These are phyloP conservation scores for Sebastes hubbsi DNA, from an alignment of 2,797 vertebrate genomes.

Conservation along the genomic window DNA sequence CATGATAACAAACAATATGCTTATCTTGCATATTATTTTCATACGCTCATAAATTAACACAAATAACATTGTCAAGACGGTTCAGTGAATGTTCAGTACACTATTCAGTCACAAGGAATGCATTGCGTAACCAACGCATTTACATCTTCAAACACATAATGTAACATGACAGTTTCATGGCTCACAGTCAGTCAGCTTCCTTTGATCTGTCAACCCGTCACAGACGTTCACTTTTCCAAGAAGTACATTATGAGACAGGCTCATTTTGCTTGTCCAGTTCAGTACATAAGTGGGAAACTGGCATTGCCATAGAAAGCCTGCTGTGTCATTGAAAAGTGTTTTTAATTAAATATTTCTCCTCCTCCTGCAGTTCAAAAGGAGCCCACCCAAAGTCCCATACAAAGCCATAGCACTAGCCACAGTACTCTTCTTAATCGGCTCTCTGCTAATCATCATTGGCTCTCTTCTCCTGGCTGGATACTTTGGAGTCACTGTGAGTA, in stretches of 20 bases:
- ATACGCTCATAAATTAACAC: not conserved
- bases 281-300: not conserved
- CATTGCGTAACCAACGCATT: not conserved
- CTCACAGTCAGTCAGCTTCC: not conserved
- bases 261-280: not conserved
- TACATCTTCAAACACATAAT: not conserved
- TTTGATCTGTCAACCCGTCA: not conserved
- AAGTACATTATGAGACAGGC: not conserved
- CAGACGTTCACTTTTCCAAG: not conserved
- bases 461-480: slow-evolving; percentile 93
- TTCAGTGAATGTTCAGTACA: not conserved
- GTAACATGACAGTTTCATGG: not conserved
- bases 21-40: too few relatives aligned
- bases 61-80: not conserved
- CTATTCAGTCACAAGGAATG: not conserved
- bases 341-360: slow-evolving; percentile 46
- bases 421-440: slow-evolving; percentile 93
- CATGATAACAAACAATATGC: too few relatives aligned
- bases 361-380: slow-evolving; percentile 91
- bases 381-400: slow-evolving; percentile 95
- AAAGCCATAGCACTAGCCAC: slow-evolving; percentile 94
- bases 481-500: slow-evolving; percentile 91
- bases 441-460: slow-evolving; percentile 92
- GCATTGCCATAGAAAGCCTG: not conserved
- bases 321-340: slow-evolving; percentile 20